Base-by-base conservation (phyloP, 2,113 vertebrate genomes). In the Falcunculus frontatus region DNA sequence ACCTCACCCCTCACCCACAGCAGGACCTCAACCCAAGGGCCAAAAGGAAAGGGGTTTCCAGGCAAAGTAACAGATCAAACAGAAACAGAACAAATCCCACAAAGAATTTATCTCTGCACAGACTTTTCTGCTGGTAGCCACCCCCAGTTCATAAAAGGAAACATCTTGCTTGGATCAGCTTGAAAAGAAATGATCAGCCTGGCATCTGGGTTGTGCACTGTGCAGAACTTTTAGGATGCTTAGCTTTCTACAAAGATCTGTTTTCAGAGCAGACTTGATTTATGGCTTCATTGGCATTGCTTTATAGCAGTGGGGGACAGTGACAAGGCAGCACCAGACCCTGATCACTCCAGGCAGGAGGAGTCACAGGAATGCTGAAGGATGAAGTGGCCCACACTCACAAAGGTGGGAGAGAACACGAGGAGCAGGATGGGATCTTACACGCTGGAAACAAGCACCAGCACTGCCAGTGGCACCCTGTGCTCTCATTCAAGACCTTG, bases 381-480 rank as follows among this genome's bases (percentile, higher is more conserved):
- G 49, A 49, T 49, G 60, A 25, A 19, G 23, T 0, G 1, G 29
- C 35, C 46, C 13, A 8, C 0, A 1, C 5, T 60, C 29, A 26
- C 47, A 23, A 3, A 1, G 12, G 19, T 3, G 41, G 52, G 59
- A n/a, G 17, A 16, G 10, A 16, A 5, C 20, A 11, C 29, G 22
- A 27, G 42, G 6, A 44, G 33, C 35, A 52, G 44, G 50, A 76
- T 37, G 32, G 53, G 55, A 27, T 15, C 26, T 41, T 7, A 25
- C 13, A 14, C 0, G 0, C 49, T 52, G 18, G 22, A 86, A 35
- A 19, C 13, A 10, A 16, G 29, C 8, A 16, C 3, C 32, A 55
- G 10, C 35, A 13, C 1, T 14, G 19, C 33, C 7, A 33, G 22
- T 4, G 53, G 35, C 53, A 62, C 9, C n/a, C 13, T 0, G 0